Conservation (phyloP, 2,113 vertebrate species). For the Actenoides hombroni region DNA sequence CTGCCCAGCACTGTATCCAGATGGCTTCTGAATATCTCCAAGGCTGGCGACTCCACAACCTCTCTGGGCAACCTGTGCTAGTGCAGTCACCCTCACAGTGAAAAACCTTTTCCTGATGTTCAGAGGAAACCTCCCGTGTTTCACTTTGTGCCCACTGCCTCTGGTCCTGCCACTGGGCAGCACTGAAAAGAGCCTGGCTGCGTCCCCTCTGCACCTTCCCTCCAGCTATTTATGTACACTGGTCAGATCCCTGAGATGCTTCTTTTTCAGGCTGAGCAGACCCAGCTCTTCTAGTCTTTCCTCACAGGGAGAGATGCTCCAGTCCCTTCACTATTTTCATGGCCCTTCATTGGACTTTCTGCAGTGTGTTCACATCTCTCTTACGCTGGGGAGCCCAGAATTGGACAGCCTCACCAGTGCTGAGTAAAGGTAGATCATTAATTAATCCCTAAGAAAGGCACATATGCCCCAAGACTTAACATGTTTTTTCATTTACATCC, state of each 20-base stretch:
- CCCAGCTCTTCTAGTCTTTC: neutral
- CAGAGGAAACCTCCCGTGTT: no score
- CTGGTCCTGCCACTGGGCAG: neutral
- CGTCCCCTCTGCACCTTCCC: neutral
- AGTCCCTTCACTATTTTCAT: neutral
- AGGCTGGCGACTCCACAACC: neutral
- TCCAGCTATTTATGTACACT: neutral
- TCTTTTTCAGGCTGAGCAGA: neutral
- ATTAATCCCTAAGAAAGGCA: neutral
- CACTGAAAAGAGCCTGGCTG: neutral
- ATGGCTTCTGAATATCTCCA: neutral
- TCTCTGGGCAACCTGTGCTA: neutral
- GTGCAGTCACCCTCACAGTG: accelerated
- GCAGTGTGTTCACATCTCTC: no score
- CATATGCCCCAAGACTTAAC: neutral
- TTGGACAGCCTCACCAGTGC: neutral
- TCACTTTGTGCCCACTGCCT: no score
- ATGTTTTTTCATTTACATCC: neutral
- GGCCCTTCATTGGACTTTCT: neutral
- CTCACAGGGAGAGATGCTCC: neutral
- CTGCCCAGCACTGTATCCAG: neutral
- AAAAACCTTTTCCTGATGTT: neutral
- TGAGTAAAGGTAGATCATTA: neutral
- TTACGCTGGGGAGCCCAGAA: neutral
- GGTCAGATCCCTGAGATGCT: neutral